Conservation (phyloP, 2,888 invertebrate species). For the Pyralis farinalis region DNA sequence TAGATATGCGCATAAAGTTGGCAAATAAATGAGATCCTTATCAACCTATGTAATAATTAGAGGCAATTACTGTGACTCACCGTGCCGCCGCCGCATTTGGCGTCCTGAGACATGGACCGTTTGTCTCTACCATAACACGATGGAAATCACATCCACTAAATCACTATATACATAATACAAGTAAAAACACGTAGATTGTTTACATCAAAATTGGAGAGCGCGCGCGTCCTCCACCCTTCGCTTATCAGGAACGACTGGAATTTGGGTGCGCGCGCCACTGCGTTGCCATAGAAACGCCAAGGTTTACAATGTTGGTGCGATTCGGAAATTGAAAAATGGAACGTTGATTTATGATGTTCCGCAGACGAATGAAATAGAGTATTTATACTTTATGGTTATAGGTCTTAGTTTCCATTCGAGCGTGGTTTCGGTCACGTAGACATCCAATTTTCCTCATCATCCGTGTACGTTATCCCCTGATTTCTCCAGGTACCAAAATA, state of each 20-base stretch:
- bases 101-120: slow-evolving; percentile 55
- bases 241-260: slow-evolving; percentile 49
- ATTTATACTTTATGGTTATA: too few relatives aligned
- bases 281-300: slow-evolving; percentile 56
- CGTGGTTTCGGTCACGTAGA: too few relatives aligned
- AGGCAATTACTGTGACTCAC: slow-evolving; percentile 35
- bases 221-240: slow-evolving; percentile 48
- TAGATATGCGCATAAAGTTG: too few relatives aligned
- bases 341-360: slow-evolving; percentile 5
- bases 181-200: slow-evolving; percentile 28
- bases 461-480: too few relatives aligned
- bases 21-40: too few relatives aligned
- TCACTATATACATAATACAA: slow-evolving; percentile 10
- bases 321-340: slow-evolving; percentile 14
- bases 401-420: too few relatives aligned
- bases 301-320: slow-evolving; percentile 15
- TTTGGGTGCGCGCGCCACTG: slow-evolving; percentile 67
- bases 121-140: slow-evolving; percentile 30
- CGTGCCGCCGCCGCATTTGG: slow-evolving; percentile 55
- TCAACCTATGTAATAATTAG: too few relatives aligned
- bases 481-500: too few relatives aligned
- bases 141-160: slow-evolving; percentile 1
- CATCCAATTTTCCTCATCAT: too few relatives aligned
- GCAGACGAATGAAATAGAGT: too few relatives aligned
- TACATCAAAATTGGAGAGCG: slow-evolving; percentile 28